Percentiles rank a stretch among this genome's conserved stretches.
Conservation (phyloP, 1,140 invertebrate genomes). For the Penaeus chinensis region DNA sequence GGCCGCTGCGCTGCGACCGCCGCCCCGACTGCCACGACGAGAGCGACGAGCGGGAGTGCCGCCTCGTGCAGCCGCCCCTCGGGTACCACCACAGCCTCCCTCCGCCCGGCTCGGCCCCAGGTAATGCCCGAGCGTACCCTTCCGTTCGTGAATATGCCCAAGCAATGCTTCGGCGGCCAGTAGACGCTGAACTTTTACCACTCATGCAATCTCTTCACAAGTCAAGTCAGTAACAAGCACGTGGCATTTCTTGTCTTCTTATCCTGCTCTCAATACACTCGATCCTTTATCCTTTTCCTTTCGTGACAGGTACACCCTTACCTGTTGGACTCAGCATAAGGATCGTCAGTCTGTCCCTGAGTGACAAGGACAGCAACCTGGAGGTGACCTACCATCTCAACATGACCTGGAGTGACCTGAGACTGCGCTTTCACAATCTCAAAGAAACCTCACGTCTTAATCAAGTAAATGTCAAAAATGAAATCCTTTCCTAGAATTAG, state of each 20-base stretch:
- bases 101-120: constrained; percentile 20
- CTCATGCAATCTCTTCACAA: too few relatives aligned
- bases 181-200: too few relatives aligned
- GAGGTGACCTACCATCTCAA: constrained; percentile 55
- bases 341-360: constrained; percentile 40
- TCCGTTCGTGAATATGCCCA: too few relatives aligned
- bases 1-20: constrained; percentile 67
- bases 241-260: background rate
- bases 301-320: constrained; percentile 8
- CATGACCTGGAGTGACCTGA: constrained; percentile 47
- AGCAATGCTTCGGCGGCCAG: too few relatives aligned
- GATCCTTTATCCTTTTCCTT: background rate
- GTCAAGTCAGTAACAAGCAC: background rate
- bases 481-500: background rate
- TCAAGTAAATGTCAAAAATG: background rate
- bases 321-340: constrained; percentile 36
- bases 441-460: constrained; percentile 35
- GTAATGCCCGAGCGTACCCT: background rate
- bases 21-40: constrained; percentile 68
- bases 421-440: constrained; percentile 39
- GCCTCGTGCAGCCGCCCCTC: constrained; percentile 23
- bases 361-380: constrained; percentile 50
- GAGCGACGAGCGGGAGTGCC: constrained; percentile 70
- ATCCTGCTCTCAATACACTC: background rate
- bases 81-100: constrained; percentile 54